phyloP scores from a whole-genome alignment of 1,140 invertebrate species.

The Drosophila miranda region DNA sequence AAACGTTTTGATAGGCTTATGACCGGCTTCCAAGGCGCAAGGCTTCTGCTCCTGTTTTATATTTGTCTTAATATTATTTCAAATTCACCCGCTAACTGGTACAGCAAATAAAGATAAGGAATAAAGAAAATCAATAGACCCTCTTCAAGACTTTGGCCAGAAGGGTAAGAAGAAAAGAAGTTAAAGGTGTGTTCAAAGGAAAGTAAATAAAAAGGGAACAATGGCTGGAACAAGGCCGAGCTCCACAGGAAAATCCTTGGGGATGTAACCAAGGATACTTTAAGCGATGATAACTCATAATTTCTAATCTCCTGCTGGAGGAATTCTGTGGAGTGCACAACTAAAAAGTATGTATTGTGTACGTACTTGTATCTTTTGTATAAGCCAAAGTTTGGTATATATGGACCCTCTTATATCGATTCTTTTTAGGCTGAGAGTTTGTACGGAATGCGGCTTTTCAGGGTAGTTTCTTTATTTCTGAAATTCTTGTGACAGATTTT shows the following conservation, averaged over 20 bases:
- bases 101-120: conserved; percentile 61
- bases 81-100: conserved; percentile 66
- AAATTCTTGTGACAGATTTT: too few species aligned
- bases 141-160: neutral
- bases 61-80: conserved; percentile 68
- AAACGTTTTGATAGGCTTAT: conserved; percentile 77
- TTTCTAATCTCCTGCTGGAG: too few species aligned
- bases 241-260: neutral
- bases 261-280: neutral
- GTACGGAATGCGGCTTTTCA: too few species aligned
- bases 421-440: too few species aligned
- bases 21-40: conserved; percentile 32
- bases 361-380: too few species aligned
- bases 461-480: too few species aligned
- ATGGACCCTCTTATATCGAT: neutral
- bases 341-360: too few species aligned
- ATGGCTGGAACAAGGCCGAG: too few species aligned
- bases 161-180: conserved; percentile 1
- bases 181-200: conserved; percentile 6
- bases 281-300: too few species aligned
- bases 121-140: conserved; percentile 53
- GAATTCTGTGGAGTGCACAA: too few species aligned
- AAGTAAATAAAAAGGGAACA: neutral
- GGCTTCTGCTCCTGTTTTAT: conserved; percentile 13
- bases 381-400: too few species aligned